Conservation (phyloP, 1,140 invertebrate species). For the Wasmannia auropunctata region DNA sequence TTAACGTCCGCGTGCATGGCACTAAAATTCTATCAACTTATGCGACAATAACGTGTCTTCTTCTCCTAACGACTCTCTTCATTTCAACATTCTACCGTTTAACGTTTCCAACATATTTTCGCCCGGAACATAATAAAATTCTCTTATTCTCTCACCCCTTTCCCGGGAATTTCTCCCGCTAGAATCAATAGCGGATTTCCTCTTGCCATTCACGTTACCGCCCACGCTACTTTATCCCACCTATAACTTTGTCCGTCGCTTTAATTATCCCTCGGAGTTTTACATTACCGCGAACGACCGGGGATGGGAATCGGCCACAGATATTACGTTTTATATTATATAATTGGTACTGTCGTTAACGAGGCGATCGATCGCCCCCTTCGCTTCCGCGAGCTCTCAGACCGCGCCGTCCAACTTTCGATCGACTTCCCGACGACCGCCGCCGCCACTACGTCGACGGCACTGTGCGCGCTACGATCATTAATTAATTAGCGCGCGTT, state of each 20-base stretch:
- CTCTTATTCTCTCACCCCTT: neutral
- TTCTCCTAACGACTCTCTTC: neutral
- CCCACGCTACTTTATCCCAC: neutral
- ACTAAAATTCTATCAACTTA: neutral
- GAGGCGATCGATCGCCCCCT: constrained; percentile 42
- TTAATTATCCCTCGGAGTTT: constrained; percentile 49
- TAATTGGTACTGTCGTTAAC: constrained; percentile 40
- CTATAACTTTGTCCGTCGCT: constrained; percentile 39
- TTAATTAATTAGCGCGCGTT: constrained; percentile 54
- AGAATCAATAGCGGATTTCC: constrained; percentile 36
- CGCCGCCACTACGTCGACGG: neutral
- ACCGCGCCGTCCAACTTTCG: constrained; percentile 17
- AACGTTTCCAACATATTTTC: constrained; percentile 12
- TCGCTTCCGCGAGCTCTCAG: neutral
- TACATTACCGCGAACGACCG: constrained; percentile 32
- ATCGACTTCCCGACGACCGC: constrained; percentile 34
- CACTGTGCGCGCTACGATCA: constrained; percentile 16
- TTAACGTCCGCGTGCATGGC: neutral
- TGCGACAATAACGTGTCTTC: neutral
- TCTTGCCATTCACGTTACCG: constrained; percentile 9
- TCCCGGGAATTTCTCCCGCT: neutral
- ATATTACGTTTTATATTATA: constrained; percentile 47
- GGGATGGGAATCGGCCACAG: neutral
- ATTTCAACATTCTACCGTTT: neutral
- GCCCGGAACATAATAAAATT: constrained; percentile 33